Base-by-base conservation (phyloP, 2,113 vertebrate genomes). In the Morone saxatilis region DNA sequence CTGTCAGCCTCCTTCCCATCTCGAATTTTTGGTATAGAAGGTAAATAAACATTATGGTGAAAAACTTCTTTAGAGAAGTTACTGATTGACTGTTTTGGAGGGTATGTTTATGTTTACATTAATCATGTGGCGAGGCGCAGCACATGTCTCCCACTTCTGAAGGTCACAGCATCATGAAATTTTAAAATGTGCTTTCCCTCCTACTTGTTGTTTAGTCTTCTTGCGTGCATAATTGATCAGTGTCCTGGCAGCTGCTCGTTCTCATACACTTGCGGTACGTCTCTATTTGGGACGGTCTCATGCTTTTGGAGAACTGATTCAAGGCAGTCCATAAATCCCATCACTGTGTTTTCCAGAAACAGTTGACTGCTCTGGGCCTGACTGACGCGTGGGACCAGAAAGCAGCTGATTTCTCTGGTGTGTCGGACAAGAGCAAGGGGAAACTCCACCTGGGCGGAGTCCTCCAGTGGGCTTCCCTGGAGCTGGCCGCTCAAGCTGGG, bases 401-500 rank as follows among this genome's bases (percentile, higher is more conserved):
- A 48, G 80, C 10, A 45, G 92, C 91, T 0, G 91, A 94, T 76
- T 93, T 95, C 85, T 93, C 94, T 0, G 60, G 86, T 3, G 71
- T 90, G 51, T 90, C 84, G 0, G 80, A 54, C 6, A 43, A 85
- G 22, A 57, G 80, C 51, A 74, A 71, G 68, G 88, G 85, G 36
- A 91, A 88, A 60, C 88, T 93, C 25, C 89, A 95, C 53, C 82
- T 95, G 53, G 81, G 75, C 5, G 91, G 56, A 0, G 76, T 93
- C 48, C 72, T 94, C 40, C 94, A 95, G 56, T 94, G 94, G 94
- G 85, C 92, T 0, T 87, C 88, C 38, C 50, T 95, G 77, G 93
- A 95, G 81, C 86, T 95, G 79, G 68, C 71, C 6, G 57, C 85
- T 9, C 74, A 85, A 14, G 87, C 89, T 3, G 91, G 84, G 16